Base-by-base conservation (phyloP, 2,797 vertebrate species). In the Enteromius viviparus region DNA sequence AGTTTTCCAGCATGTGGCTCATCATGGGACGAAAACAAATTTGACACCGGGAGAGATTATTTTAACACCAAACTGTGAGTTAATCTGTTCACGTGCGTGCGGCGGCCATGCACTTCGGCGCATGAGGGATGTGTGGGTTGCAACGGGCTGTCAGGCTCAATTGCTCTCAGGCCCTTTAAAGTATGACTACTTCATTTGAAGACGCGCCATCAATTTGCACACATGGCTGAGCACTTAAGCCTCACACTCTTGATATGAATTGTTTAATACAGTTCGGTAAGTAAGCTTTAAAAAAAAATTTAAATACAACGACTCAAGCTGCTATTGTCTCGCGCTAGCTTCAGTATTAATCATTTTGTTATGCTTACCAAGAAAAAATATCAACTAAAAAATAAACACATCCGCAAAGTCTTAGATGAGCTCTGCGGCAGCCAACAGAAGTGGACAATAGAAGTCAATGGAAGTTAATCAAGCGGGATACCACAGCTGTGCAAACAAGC, bases 401-500 rank as follows among this genome's bases (percentile, higher is more conserved):
- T 55, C 51, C 58, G 40, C 29, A 11, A 49, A 66, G 69, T 45
- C 55, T 51, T n/a, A 66, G 82, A 88, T 89, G 84, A 79, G 79
- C 81, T 87, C 77, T 65, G 62, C 66, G 71, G 70, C 81, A 76
- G 74, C 70, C 55, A 93, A 87, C 92, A 89, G 89, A 87, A 91
- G 89, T 89, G 92, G 95, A 97, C 96, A 97, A 95, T 94, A 93
- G 93, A 86, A 84, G 91, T 88, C 89, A 91, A 90, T 94, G 92
- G 58, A 84, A 80, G 84, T 95, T 95, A 95, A 96, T 96, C 94
- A 95, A 93, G 93, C 91, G 90, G 89, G 92, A 94, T 91, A 87
- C 80, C 90, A 92, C 96, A 98, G 96, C 96, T 98, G 96, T 93
- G 94, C 95, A 98, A 97, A 98, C 95, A 98, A 89, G 92, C 89